Evolutionary conservation across 1,140 invertebrate genomes (phyloP), one percentile per base, ranked within the genome.

Genomic region (Pseudomyrmex cubaensis): DNA sequence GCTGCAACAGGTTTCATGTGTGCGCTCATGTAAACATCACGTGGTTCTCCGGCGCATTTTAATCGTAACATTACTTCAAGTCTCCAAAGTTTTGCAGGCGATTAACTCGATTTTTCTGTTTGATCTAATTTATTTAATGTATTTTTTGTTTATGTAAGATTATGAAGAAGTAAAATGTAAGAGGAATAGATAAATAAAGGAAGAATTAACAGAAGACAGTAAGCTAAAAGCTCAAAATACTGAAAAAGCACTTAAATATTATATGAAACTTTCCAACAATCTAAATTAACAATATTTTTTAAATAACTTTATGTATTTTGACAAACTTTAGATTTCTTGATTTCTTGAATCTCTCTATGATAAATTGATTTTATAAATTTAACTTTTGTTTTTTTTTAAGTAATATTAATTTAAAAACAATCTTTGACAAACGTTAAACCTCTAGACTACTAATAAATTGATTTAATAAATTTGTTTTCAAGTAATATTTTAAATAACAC

Each of bases 1-100:
- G 10, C 54, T n/a, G 86, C 89, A 91, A 90, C 89, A 90, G 88
- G 89, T 90, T 80, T 69, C 69, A 63, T 74, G 80, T 75, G 64
- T 15, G 70, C 25, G 35, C 7, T 52, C 61, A 54, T 76, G 72
- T 69, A 35, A 22, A 57, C 52, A 35, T 56, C 48, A 50, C 54
- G 22, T 78, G 76, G 25, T 78, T 57, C 25, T 10, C 15, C 10
- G 15, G 50, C 12, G 1, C 52, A 56, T 86, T 54, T 75, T 82
- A 59, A 78, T 35, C 12, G 22, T 12, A n/a, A 52, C 9, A 77
- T 50, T 20, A n/a, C n/a, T 48, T 12, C 8, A 3, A 52, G 50
- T 35, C 35, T 35, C 5, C 5, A 35, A 35, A 7, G 35, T 35
- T 35, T 35, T 35, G 35, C 35, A 35, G 7, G 5, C 7, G 0